Base-by-base conservation (phyloP, 2,888 invertebrate genomes). In the Pterostichus niger region DNA sequence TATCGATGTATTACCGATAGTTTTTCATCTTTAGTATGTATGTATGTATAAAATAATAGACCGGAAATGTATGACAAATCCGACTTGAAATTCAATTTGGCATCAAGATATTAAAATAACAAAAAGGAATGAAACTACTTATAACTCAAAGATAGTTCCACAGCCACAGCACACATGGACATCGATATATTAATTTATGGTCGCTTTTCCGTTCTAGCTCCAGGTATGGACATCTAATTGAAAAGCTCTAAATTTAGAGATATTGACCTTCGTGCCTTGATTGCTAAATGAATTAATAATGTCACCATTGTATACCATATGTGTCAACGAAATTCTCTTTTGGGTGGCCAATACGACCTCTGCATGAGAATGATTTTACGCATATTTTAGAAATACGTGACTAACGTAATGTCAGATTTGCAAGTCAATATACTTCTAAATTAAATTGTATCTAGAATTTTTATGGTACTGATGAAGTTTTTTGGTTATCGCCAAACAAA, bases 211-310 rank as follows among this genome's bases (percentile, higher is more conserved):
- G 64, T 64, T 64, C 64, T 31, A 59, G 17, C 24, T 33, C 64
- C 64, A n/a, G 33, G 33, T 64, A 64, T 35, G 64, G 64, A 33
- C 64, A 64, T 64, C 64, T 64, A 64, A 64, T 64, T 64, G 33
- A 64, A 64, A 64, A 64, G 64, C n/a, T 64, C 64, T 64, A 33
- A 35, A 64, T 64, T 64, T 64, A 64, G 35, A 64, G 35, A 11
- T n/a, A 64, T 2, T 64, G 64, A 64, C 64, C 64, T 64, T 64
- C 64, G 64, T 64, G 64, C 64, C n/a, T 13, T 2, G 64, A 31
- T 64, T 64, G 24, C 64, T n/a, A 64, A 49, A 64, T 64, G 64
- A 64, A 64, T 64, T 64, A 64, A 64, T 64, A 35, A 56, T 59
- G 24, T 35, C 64, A 35, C 64, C 64, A 64, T 64, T 64, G 64